These are phyloP conservation scores for Hetaerina americana DNA, from an alignment of 1,140 invertebrate genomes.

Conservation along the genomic window DNA sequence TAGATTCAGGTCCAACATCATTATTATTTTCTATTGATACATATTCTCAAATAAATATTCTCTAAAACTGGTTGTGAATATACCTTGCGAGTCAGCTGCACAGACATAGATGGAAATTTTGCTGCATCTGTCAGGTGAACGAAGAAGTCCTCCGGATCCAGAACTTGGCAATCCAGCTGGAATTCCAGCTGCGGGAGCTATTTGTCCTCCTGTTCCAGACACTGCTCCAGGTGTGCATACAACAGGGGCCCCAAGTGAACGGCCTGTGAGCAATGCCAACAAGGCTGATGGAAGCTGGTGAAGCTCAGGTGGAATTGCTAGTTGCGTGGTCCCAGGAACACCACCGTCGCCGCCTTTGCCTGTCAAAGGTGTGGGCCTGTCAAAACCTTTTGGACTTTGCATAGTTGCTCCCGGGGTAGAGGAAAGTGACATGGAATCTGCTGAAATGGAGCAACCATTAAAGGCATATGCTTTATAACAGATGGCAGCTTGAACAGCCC, in stretches of 20 bases:
- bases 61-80: no score
- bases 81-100: constrained; percentile 53
- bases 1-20: no score
- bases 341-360: no score
- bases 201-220: background rate
- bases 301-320: constrained; percentile 27
- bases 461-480: no score
- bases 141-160: background rate
- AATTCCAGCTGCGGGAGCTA: background rate
- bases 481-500: no score
- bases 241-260: constrained; percentile 20
- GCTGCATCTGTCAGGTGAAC: constrained; percentile 24
- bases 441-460: constrained; percentile 16
- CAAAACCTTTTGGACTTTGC: constrained; percentile 15
- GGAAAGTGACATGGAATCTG: constrained; percentile 43
- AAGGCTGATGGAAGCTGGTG: constrained; percentile 37
- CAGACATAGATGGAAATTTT: constrained; percentile 54
- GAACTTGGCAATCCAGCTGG: background rate
- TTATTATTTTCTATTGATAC: no score
- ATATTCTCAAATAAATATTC: no score
- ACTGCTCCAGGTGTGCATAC: background rate
- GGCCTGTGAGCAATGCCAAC: constrained; percentile 39
- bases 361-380: no score
- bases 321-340: constrained; percentile 2
- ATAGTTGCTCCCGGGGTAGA: constrained; percentile 18